A percentile compares a stretch with the other conserved stretches of the same genome.
Conservation (phyloP, 1,140 invertebrate species). For the Drosophila busckii region DNA sequence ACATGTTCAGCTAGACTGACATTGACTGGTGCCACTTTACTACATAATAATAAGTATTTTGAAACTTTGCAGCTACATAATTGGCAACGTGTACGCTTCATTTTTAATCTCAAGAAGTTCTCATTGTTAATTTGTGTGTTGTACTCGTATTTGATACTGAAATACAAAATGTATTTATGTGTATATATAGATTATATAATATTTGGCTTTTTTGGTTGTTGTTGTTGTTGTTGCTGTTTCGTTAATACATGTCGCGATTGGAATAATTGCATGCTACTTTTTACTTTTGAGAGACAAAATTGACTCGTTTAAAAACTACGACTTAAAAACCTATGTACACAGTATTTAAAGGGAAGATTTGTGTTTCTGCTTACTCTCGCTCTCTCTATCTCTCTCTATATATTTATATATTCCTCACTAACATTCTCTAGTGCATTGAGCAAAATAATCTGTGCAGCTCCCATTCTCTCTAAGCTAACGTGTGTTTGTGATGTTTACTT, state of each 20-base stretch:
- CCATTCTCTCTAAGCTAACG: conserved; percentile 44
- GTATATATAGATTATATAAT: conserved; percentile 57
- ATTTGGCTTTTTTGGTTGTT: conserved; percentile 55
- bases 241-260: conserved; percentile 59
- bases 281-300: conserved; percentile 69
- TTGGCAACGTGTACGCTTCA: conserved; percentile 56
- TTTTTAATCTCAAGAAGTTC: conserved; percentile 59
- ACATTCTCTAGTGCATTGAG: conserved; percentile 66
- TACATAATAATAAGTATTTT: conserved; percentile 18
- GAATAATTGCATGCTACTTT: conserved; percentile 55
- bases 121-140: conserved; percentile 35
- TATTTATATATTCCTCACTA: too few species aligned
- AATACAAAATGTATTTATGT: conserved; percentile 40
- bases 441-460: conserved; percentile 58
- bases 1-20: conserved; percentile 48
- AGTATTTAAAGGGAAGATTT: conserved; percentile 34
- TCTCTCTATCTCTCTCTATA: too few species aligned
- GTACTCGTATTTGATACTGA: conserved; percentile 49
- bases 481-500: conserved; percentile 14
- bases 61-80: conserved; percentile 44
- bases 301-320: conserved; percentile 47
- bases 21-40: conserved; percentile 48
- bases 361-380: too few species aligned
- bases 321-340: conserved; percentile 62
- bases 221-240: not conserved